Base-by-base conservation (phyloP, 2,797 vertebrate genomes). In the Lithobates sylvaticus region DNA sequence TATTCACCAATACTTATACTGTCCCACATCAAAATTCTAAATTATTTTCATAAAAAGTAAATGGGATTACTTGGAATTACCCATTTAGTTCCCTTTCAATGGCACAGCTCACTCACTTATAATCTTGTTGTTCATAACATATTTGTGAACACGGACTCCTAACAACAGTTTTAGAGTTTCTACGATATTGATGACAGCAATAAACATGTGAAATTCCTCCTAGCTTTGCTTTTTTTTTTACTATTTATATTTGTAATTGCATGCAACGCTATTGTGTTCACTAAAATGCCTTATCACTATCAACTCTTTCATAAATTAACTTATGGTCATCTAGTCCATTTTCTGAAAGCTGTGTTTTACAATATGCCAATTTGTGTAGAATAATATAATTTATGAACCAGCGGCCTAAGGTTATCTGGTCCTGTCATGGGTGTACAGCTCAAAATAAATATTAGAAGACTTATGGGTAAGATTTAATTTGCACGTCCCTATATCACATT, bases 101-200 rank as follows among this genome's bases (percentile, higher is more conserved):
- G 18, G 21, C 54, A 58, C 44, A 61, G 50, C 75, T n/a, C 54
- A 76, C 27, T 64, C 32, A 64, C 50, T 36, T 76, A 47, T 76
- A 36, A 64, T 76, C 75, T n/a, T 61, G 50, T 61, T 76, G 32
- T n/a, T 34, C 21, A 64, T 76, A 36, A 61, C 54, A 76, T 32
- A 61, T 76, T 76, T 61, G 54, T 61, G 75, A 36, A 76, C 5
- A 58, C 21, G 15, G 50, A 36, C 6, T 76, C 29, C 4, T 18
- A 76, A 27, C 10, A 61, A 61, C 21, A 34, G 9, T 58, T 58
- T 58, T 58, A 58, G 16, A 58, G 16, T 61, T 21, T 76, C 29
- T 76, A 50, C 16, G n/a, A 61, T 15, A 76, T 6, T 36, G 18
- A 61, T 65, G 23, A 27, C 64, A 39, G 23, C 61, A 39, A 77